Base-by-base conservation (phyloP, 2,113 vertebrate species). In the Stigmatopora nigra region DNA sequence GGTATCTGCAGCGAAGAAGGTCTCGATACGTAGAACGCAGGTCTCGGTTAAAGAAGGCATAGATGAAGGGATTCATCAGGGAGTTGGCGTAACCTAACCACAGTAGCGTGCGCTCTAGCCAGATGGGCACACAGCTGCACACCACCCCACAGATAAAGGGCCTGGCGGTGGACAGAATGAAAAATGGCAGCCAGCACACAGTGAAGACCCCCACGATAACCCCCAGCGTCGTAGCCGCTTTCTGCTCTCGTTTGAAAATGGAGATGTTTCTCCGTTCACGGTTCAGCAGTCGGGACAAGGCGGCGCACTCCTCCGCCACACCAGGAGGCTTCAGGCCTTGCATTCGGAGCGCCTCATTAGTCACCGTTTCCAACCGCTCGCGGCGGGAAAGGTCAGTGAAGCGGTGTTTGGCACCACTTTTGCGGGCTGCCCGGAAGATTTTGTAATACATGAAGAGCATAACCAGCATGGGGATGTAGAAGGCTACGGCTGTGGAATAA, bases 401-500 rank as follows among this genome's bases (percentile, higher is more conserved):
- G 20, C 90, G 88, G 76, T 92, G 91, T 74, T 91, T 92, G 77
- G 90, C 90, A 0, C 89, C 86, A 0, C 91, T 91, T 73, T 91
- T 92, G 46, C 90, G 86, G 14, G 91, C 91, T 0, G 91, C 91
- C 76, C 72, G 86, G 79, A 92, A 92, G 70, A 92, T 92, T 83
- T 92, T 92, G 80, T 92, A 92, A 83, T 92, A 92, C 91, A 92
- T 92, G 82, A 90, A 82, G 64, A 92, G 89, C 90, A 92, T 92
- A 66, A 92, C 90, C 68, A 90, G 86, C 91, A 91, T 92, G 36
- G 91, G 91, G 82, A 92, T 91, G 83, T 92, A 92, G 84, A 92
- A 91, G 80, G 90, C 90, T 78, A 91, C 87, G 0, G 89, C 90
- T 41, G 91, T 92, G 75, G 90, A 91, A 61, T 92, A 92, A 82